Evolutionary conservation across 1,140 invertebrate genomes (phyloP), one percentile per base, ranked within the genome.

Genomic region (Drosophila athabasca): DNA sequence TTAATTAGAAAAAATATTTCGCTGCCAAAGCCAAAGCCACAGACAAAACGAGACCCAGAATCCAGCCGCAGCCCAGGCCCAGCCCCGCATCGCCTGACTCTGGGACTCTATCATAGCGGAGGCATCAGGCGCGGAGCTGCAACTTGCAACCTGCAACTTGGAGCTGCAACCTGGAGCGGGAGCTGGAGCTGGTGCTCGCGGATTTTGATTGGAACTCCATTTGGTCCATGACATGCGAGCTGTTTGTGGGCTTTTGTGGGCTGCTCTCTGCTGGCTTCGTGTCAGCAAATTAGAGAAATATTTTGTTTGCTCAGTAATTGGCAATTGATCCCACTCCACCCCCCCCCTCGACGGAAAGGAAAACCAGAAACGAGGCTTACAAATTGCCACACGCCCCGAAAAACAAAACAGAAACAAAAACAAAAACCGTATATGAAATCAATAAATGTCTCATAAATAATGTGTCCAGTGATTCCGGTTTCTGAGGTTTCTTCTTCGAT

Each of bases 1-100:
- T 83, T 83, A 83, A 83, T 83, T 83, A 83, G 71, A 79, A 83
- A 80, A 82, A 82, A 82, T 82, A 82, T 82, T 82, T 82, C 53
- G 79, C 76, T 73, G 67, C 49, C 46, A 46, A 52, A 44, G 52
- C 41, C 24, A 49, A 51, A 35, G 11, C 62, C 29, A 55, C 58
- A 48, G 29, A 24, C 41, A 53, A 48, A 44, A 48, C 17, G 24
- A 57, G 35, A 19, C 8, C 44, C 64, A 69, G 66, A 68, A 68
- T 64, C 64, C 64, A 69, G 17, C 17, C 0, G 0, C 17, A 19
- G 1, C 17, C 17, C 17, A 19, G 1, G 24, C 51, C 66, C 51
- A 69, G 11, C 29, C 31, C 31, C n/a, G 22, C 57, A 84, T 83
- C 80, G 80, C 80, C 80, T 83, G 80, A 83, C 80, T 39, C 11